These are phyloP conservation scores for Tetanocera ferruginea DNA, from an alignment of 2,888 invertebrate genomes.

Conservation along the genomic window DNA sequence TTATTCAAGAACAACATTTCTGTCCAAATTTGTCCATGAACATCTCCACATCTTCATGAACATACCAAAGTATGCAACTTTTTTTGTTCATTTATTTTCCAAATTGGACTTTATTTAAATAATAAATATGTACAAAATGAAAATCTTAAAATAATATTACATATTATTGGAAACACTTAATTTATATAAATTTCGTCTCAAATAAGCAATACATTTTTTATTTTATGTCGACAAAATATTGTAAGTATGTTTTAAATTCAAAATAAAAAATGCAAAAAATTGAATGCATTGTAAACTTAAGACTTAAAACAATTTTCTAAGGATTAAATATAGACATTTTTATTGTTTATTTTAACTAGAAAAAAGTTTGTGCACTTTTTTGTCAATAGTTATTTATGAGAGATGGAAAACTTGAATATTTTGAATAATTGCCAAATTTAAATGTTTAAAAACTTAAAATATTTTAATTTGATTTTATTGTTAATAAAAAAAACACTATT, in stretches of 20 bases:
- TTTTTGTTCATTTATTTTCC: slow-evolving; percentile 22
- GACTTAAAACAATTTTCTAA: slow-evolving; percentile 61
- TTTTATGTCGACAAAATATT: neutral
- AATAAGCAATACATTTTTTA: neutral
- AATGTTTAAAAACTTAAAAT: neutral
- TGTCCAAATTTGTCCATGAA: too few relatives aligned
- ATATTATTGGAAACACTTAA: slow-evolving; percentile 9
- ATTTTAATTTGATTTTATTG: neutral
- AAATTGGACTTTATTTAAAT: slow-evolving; percentile 17
- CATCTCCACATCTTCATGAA: slow-evolving; percentile 35
- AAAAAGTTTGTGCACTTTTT: slow-evolving; percentile 52
- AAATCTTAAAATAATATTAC: slow-evolving; percentile 15
- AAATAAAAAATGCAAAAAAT: slow-evolving; percentile 31
- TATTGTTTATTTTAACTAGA: slow-evolving; percentile 11
- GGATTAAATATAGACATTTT: slow-evolving; percentile 55
- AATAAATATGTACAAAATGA: slow-evolving; percentile 19
- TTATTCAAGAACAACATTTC: too few relatives aligned
- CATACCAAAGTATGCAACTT: slow-evolving; percentile 32
- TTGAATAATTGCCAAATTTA: neutral
- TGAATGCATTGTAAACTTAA: slow-evolving; percentile 33
- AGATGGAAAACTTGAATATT: neutral
- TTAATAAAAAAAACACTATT: neutral
- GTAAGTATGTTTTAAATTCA: neutral
- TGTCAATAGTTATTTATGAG: slow-evolving; percentile 66
- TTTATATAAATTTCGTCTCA: too few relatives aligned